Evolutionary conservation across 1,140 invertebrate species (phyloP), one percentile per base, ranked within the genome.

Genomic region (Hydropsyche tenuis): DNA sequence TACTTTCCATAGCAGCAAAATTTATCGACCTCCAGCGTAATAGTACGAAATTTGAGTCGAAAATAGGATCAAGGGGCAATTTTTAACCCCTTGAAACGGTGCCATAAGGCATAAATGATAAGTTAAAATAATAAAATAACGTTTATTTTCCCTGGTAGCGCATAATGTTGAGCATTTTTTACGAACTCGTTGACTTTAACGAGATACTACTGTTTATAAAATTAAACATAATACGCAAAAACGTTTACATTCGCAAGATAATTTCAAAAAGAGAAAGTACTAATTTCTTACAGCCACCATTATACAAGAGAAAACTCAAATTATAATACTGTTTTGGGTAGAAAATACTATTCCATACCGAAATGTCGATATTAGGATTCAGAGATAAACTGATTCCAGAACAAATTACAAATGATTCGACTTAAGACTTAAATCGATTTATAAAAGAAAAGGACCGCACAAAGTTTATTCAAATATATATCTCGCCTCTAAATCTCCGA

Each of bases 111-210:
- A 62, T 62, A 62, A 62, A 5, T 5, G 56, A 62, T 23, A 62
- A 66, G 63, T 66, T 43, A 11, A 16, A 42, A 66, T 66, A 66
- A 66, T 43, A 6, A 43, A 66, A 66, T 62, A 20, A 62, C 56
- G 30, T 37, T 66, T 16, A 66, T 27, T 66, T 27, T 18, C 14
- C 25, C 9, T 37, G 11, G 60, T 42, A 1, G 27, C n/a, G 43
- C 14, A 12, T 20, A 43, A 43, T 42, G 63, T 66, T 45, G 16
- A 6, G 63, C 63, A 66, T 43, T 66, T 62, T 66, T 43, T 66
- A 43, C 30, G 63, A 45, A 22, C 63, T 66, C 63, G 30, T 66
- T 66, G 27, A 66, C 30, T 66, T 66, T 66, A 66, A 66, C 30
- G 63, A 45, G 30, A 45, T 37, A 20, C 6, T 66, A 43, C 27